These are phyloP conservation scores for Prolemur simus DNA, from an alignment of 2,113 vertebrate species.

Conservation along the genomic window DNA sequence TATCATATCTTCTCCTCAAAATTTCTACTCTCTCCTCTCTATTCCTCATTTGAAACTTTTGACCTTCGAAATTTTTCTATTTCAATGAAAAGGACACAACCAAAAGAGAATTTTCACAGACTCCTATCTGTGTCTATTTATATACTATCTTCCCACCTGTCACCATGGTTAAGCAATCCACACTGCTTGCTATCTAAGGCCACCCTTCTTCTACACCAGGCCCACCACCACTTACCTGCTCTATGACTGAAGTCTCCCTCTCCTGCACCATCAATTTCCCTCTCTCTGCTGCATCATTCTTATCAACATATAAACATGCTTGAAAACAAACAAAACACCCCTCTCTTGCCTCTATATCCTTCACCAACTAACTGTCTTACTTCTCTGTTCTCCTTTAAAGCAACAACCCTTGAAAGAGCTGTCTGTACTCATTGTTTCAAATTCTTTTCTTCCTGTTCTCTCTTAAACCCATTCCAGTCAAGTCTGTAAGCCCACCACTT, in stretches of 20 bases:
- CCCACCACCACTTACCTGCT: neutral
- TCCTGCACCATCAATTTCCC: neutral
- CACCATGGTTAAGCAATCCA: neutral
- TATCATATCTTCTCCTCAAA: neutral
- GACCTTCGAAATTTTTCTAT: neutral
- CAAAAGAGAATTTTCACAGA: neutral
- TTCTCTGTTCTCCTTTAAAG: constrained; percentile 41
- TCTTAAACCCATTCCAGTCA: neutral
- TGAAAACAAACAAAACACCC: neutral
- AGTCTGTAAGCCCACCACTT: neutral
- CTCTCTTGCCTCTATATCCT: neutral
- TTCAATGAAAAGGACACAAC: constrained; percentile 1
- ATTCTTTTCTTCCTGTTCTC: neutral
- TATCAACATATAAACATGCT: neutral
- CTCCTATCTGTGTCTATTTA: neutral
- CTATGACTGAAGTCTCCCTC: neutral
- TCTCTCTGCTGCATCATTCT: neutral
- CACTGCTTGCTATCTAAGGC: neutral
- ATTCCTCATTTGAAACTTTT: neutral
- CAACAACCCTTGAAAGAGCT: neutral
- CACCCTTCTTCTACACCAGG: neutral
- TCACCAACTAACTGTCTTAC: neutral
- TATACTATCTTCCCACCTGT: neutral
- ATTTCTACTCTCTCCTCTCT: neutral
- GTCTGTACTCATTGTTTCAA: neutral